Base-by-base conservation (phyloP, 1,140 invertebrate species). In the Hestina assimilis region DNA sequence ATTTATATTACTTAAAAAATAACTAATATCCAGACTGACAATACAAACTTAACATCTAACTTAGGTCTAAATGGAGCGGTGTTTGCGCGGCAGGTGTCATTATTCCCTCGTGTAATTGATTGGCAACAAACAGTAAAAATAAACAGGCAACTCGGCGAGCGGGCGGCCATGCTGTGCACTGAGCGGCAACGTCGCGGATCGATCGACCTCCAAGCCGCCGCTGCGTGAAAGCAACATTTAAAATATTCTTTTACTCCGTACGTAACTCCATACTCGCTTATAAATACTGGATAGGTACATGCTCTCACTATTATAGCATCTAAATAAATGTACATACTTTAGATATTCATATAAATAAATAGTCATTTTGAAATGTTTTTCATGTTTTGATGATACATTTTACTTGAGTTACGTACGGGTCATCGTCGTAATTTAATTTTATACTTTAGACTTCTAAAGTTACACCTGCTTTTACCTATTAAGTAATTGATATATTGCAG, bases 101-200 rank as follows among this genome's bases (percentile, higher is more conserved):
- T 73, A 76, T 75, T 77, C 63, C 64, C 68, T 71, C 57, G 57
- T 66, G 64, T 75, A 81, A 80, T 81, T 81, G 75, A 81, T 83
- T 78, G 78, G 72, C 72, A 79, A 79, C 73, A 83, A 82, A 69
- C 59, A 71, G 68, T 79, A 81, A 83, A 81, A 80, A 79, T 81
- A 83, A 81, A 79, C 73, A 79, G 61, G 52, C 67, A 62, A 51
- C 54, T 33, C 38, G 48, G 50, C 53, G 52, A 54, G 40, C 31
- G 51, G n/a, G 59, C 56, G 42, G 54, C 29, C 23, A 43, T 35
- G 51, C 42, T 28, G 43, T 33, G 55, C 46, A 54, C 61, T 54
- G 53, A 61, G 61, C 61, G 66, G 68, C 69, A 69, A 72, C 69
- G 62, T 58, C 69, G 66, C 72, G 26, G 45, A 72, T 72, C 70